These are phyloP conservation scores for Babylonia areolata DNA, from an alignment of 1,140 invertebrate species.

Conservation along the genomic window DNA sequence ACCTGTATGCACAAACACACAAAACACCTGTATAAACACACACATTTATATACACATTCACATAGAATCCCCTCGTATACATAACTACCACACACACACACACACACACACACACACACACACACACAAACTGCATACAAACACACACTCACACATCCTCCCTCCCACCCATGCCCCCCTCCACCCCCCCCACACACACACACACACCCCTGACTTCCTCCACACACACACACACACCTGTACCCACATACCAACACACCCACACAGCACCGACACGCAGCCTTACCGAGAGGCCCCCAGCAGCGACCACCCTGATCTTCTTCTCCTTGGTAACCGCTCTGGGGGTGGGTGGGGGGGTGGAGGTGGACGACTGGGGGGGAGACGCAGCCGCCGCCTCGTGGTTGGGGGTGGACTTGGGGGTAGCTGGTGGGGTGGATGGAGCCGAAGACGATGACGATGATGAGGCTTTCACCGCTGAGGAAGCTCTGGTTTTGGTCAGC, in stretches of 20 bases:
- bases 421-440: constrained; percentile 19
- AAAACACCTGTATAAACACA: too few relatives aligned
- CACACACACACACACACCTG: background rate
- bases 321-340: background rate
- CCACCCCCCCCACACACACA: too few relatives aligned
- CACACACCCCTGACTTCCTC: too few relatives aligned
- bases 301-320: background rate
- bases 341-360: background rate
- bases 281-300: background rate
- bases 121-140: too few relatives aligned
- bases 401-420: constrained; percentile 34
- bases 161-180: too few relatives aligned
- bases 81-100: too few relatives aligned
- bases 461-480: background rate
- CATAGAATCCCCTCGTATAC: too few relatives aligned
- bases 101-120: too few relatives aligned
- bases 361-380: background rate
- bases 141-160: too few relatives aligned
- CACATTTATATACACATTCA: too few relatives aligned
- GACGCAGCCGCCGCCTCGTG: constrained; percentile 47
- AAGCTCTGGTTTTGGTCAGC: background rate
- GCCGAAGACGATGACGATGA: background rate
- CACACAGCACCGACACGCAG: too few relatives aligned
- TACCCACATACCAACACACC: background rate
- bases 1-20: too few relatives aligned